Evolutionary conservation across 1,140 invertebrate species (phyloP), one percentile per base, ranked within the genome.

Genomic region (Cotesia vestalis): DNA sequence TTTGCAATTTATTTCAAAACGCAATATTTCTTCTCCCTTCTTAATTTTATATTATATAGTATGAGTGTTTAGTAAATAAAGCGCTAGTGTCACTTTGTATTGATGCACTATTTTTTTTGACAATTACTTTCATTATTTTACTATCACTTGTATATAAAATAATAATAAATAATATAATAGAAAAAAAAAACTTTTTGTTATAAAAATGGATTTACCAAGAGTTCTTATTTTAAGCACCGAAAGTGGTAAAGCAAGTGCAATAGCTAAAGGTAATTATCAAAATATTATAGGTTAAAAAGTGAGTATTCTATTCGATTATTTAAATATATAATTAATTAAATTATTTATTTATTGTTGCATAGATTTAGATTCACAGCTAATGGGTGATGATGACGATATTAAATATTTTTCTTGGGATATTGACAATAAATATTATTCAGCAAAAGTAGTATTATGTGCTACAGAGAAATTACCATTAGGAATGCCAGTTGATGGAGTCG

Each of bases 401-500:
- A 74, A 82, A 27, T 83, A 86, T 63, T 90, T 89, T 82, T 78
- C 85, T 8, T 91, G 91, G 90, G 80, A 88, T 67, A 89, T 92
- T 70, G 86, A 90, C 53, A 93, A 90, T 36, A 93, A 92, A 80
- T 93, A 93, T 85, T 93, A 93, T 73, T 88, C 87, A 66, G 86
- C 90, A 34, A 85, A 89, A 79, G 84, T 92, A 51, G 76, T 88
- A 38, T 71, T 93, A 4, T 90, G 89, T 77, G 72, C 81, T 0
- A 82, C 88, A n/a, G 78, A 87, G 73, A 80, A 83, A 36, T 84
- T 88, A 76, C 81, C 85, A 1, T 79, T 86, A 68, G 83, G 88
- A 53, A 81, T 86, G 73, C 64, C 85, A 74, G 71, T 80, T 6
- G 80, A 89, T 12, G 77, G 79, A 73, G 84, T 91, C n/a, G 86